These are phyloP conservation scores for Ditylenchus weischeri DNA, from an alignment of 2,888 invertebrate species.

Conservation along the genomic window DNA sequence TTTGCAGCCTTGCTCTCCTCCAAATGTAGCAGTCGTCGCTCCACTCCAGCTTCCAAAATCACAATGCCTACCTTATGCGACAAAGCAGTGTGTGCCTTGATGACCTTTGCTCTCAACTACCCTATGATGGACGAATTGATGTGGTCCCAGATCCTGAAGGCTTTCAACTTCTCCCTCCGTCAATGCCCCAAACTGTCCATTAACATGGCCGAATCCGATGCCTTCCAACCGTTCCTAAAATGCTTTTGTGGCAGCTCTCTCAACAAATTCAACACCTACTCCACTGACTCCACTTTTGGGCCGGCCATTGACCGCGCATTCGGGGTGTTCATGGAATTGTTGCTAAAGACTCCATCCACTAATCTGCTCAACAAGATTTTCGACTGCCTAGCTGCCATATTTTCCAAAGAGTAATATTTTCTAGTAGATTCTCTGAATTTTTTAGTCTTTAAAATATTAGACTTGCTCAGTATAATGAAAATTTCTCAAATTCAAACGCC, in stretches of 20 bases:
- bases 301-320: slow-evolving; percentile 9
- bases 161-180: slow-evolving; percentile 4
- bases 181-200: background rate
- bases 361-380: slow-evolving; percentile 7
- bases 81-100: slow-evolving; percentile 1
- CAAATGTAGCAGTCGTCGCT: background rate
- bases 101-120: slow-evolving; percentile 6
- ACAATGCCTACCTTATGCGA: background rate
- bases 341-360: background rate
- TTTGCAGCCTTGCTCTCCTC: background rate
- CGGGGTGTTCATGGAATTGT: slow-evolving; percentile 1
- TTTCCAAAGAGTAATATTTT: slow-evolving; percentile 8
- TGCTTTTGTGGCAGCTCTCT: slow-evolving; percentile 7
- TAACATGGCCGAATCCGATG: background rate
- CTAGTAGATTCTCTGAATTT: too few relatives aligned
- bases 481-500: too few relatives aligned
- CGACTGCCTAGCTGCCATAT: background rate
- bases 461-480: too few relatives aligned
- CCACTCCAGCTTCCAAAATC: background rate
- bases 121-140: slow-evolving; percentile 10
- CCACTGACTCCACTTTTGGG: slow-evolving; percentile 5
- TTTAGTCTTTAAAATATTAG: too few relatives aligned
- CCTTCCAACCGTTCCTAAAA: slow-evolving; percentile 9
- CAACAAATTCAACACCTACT: slow-evolving; percentile 5
- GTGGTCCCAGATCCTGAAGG: slow-evolving; percentile 11